Evolutionary conservation across 2,888 invertebrate genomes (phyloP).

Genomic region (Chorisops tibialis): DNA sequence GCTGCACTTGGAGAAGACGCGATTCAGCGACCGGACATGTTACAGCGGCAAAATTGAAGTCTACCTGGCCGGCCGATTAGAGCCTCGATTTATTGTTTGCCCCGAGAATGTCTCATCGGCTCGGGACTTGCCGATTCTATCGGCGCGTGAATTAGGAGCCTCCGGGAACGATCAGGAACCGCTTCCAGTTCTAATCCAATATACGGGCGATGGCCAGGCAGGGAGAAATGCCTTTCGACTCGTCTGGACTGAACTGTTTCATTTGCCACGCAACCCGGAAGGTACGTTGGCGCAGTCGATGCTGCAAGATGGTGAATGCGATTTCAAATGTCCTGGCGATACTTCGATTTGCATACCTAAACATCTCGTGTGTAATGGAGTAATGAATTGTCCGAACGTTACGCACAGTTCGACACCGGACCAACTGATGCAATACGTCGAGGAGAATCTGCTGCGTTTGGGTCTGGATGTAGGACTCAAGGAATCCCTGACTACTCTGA

Average conservation of each 20-base stretch:
- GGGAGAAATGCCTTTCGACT: conserved; percentile 83
- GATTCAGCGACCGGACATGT: conserved; percentile 79
- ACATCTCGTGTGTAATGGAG: conserved; percentile 80
- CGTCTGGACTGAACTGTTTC: conserved; percentile 86
- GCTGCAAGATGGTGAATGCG: conserved; percentile 72
- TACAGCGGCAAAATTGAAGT: conserved; percentile 84
- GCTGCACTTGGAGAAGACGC: conserved; percentile 82
- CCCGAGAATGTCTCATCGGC: conserved; percentile 82
- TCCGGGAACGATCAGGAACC: conserved; percentile 60
- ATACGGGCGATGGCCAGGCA: conserved; percentile 72
- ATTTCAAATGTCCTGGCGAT: conserved; percentile 83
- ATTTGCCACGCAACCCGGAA: conserved; percentile 78
- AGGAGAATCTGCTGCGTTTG: conserved; percentile 60
- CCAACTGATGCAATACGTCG: conserved; percentile 58
- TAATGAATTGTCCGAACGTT: conserved; percentile 79
- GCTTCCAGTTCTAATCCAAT: conserved; percentile 66
- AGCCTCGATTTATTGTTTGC: conserved; percentile 77
- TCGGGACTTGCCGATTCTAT: conserved; percentile 74
- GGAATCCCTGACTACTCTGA: conserved; percentile 54
- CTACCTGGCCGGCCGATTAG: conserved; percentile 67
- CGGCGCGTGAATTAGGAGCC: conserved; percentile 71
- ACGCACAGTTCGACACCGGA: conserved; percentile 53
- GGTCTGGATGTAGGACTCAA: conserved; percentile 55
- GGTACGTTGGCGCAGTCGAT: conserved; percentile 76
- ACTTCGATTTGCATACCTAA: conserved; percentile 79